Conservation (phyloP, 2,888 invertebrate species). For the Drosophila ezoana region DNA sequence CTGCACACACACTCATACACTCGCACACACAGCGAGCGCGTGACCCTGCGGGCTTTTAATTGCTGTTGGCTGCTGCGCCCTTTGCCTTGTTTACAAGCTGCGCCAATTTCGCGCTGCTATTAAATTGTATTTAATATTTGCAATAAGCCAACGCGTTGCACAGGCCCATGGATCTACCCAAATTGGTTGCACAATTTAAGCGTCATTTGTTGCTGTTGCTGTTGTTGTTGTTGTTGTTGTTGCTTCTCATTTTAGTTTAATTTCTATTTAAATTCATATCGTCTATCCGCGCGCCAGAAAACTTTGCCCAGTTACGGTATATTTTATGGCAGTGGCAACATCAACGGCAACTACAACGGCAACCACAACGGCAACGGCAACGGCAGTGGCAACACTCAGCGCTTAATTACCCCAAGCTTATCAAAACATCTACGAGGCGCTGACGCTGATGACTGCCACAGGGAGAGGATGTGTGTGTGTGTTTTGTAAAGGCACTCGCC, state of each 20-base stretch:
- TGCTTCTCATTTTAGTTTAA: slow-evolving; percentile 76
- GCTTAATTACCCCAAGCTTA: slow-evolving; percentile 80
- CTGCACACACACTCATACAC: slow-evolving; percentile 16
- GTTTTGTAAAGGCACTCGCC: slow-evolving; percentile 33
- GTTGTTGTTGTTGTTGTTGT: slow-evolving; percentile 14
- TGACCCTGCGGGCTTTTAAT: slow-evolving; percentile 58
- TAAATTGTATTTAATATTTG: slow-evolving; percentile 73
- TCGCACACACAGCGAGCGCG: slow-evolving; percentile 9
- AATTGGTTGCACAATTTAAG: slow-evolving; percentile 76
- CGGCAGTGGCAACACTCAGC: slow-evolving; percentile 53
- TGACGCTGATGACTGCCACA: slow-evolving; percentile 56
- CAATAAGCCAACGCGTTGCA: slow-evolving; percentile 30
- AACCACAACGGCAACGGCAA: background rate
- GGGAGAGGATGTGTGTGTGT: background rate
- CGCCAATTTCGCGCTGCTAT: slow-evolving; percentile 73
- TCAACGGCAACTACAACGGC: background rate
- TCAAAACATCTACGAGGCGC: slow-evolving; percentile 75
- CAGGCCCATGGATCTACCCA: slow-evolving; percentile 31
- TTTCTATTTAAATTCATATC: slow-evolving; percentile 79
- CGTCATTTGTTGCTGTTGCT: slow-evolving; percentile 28
- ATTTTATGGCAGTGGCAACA: slow-evolving; percentile 65
- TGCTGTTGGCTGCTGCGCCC: slow-evolving; percentile 53
- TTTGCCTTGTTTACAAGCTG: slow-evolving; percentile 68
- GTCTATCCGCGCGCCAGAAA: slow-evolving; percentile 61
- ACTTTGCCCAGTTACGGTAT: slow-evolving; percentile 54